Evolutionary conservation across 2,797 vertebrate species (phyloP).

Genomic region (Rhinatrema bivittatum): DNA sequence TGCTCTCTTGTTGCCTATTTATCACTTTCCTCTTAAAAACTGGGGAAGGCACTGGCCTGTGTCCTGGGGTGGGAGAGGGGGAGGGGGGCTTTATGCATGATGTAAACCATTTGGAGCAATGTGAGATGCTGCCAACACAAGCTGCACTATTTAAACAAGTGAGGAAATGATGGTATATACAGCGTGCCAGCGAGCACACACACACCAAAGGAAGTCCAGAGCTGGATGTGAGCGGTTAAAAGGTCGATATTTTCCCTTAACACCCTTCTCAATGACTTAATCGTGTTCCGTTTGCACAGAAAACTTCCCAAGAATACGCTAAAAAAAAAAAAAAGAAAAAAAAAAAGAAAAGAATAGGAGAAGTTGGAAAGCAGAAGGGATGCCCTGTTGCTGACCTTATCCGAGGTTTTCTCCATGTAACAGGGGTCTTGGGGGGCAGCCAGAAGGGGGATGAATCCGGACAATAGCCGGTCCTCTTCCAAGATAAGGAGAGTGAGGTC

Average conservation of each 20-base stretch:
- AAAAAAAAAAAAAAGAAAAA: slow-evolving; percentile 51
- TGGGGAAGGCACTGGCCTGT: slow-evolving; percentile 53
- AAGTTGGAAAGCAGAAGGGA: slow-evolving; percentile 27
- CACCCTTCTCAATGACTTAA: slow-evolving; percentile 91
- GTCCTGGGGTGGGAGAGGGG: slow-evolving; percentile 62
- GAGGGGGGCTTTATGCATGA: slow-evolving; percentile 91
- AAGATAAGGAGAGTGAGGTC: slow-evolving; percentile 70
- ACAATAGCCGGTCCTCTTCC: slow-evolving; percentile 71
- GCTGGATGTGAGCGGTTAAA: slow-evolving; percentile 89
- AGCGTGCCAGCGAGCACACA: slow-evolving; percentile 86
- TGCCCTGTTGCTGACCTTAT: slow-evolving; percentile 73
- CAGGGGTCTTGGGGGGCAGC: slow-evolving; percentile 89
- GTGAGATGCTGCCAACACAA: slow-evolving; percentile 92
- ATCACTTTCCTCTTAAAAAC: slow-evolving; percentile 59
- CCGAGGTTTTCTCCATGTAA: slow-evolving; percentile 86
- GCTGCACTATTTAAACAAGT: slow-evolving; percentile 99
- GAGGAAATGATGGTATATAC: slow-evolving; percentile 98
- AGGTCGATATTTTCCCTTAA: slow-evolving; percentile 98
- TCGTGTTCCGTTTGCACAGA: slow-evolving; percentile 78
- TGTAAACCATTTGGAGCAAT: slow-evolving; percentile 98
- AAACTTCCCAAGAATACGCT: slow-evolving; percentile 85
- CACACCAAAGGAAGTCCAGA: slow-evolving; percentile 66
- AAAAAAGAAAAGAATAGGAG: slow-evolving; percentile 33
- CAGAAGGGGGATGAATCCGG: slow-evolving; percentile 71
- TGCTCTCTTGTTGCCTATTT: slow-evolving; percentile 73